Evolutionary conservation across 2,888 invertebrate genomes (phyloP).

Genomic region (Iphiclides podalirius): DNA sequence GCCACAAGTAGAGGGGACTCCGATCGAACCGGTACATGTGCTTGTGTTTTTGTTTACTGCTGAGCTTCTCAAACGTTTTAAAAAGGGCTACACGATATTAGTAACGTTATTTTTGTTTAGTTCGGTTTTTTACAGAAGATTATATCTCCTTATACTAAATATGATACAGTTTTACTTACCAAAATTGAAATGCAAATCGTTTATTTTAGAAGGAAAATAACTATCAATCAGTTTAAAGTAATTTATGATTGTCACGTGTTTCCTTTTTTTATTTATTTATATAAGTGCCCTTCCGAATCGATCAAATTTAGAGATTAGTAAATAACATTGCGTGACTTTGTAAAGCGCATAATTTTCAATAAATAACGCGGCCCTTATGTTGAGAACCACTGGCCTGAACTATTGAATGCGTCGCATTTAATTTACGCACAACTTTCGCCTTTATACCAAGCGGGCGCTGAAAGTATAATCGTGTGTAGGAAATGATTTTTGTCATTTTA

Average conservation of each 20-base stretch:
- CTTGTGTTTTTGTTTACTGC: conserved; percentile 31
- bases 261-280: no score
- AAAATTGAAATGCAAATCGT: no score
- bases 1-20: conserved; percentile 42
- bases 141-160: no score
- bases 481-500: conserved; percentile 24
- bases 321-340: no score
- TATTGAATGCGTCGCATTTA: not conserved
- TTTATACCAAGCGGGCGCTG: conserved; percentile 7
- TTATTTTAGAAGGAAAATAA: no score
- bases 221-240: no score
- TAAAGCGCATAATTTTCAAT: no score
- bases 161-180: no score
- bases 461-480: conserved; percentile 16
- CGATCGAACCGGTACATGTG: conserved; percentile 40
- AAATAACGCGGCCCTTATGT: not conserved
- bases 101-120: not conserved
- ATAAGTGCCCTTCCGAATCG: no score
- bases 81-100: conserved; percentile 4
- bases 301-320: no score
- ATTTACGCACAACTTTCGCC: conserved; percentile 17
- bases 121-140: not conserved
- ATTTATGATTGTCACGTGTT: no score
- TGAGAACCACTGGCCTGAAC: conserved; percentile 10
- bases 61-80: conserved; percentile 3